A percentile compares a stretch with the other conserved stretches of the same genome.
These are phyloP conservation scores for Zoanthus gigantus DNA, from an alignment of 92 coral and sea anemone species.

Conservation along the genomic window DNA sequence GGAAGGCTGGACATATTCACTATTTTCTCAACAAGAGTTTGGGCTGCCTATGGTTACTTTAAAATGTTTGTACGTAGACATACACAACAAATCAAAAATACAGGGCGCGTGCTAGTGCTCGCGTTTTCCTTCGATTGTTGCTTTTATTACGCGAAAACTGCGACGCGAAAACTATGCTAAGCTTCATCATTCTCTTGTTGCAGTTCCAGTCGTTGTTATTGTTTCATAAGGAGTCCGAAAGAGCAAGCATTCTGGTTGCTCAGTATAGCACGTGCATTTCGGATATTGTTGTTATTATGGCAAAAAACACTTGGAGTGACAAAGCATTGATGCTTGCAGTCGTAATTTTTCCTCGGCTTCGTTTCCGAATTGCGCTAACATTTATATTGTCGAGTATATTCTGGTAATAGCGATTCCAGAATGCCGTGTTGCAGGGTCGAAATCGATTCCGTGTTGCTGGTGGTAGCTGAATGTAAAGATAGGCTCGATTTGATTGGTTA, in stretches of 20 bases:
- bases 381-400: background rate
- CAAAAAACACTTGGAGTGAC: background rate
- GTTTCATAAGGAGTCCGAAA: too few relatives aligned
- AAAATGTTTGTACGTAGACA: too few relatives aligned
- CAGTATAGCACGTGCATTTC: background rate
- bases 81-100: too few relatives aligned
- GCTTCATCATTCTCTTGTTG: too few relatives aligned
- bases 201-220: too few relatives aligned
- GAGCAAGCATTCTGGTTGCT: background rate
- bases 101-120: too few relatives aligned
- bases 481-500: constrained; percentile 62
- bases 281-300: background rate
- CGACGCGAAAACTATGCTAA: too few relatives aligned
- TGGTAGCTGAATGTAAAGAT: constrained; percentile 63
- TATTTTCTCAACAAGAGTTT: too few relatives aligned
- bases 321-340: background rate
- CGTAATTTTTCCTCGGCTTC: background rate
- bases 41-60: too few relatives aligned
- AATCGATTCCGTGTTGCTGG: constrained; percentile 59
- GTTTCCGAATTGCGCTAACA: background rate
- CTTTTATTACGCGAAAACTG: too few relatives aligned
- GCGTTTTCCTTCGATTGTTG: too few relatives aligned
- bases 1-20: too few relatives aligned
- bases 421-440: constrained; percentile 74
- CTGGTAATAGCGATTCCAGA: constrained; percentile 71